Evolutionary conservation across 2,888 invertebrate genomes (phyloP).

Genomic region (Pristionchus japonicus): DNA sequence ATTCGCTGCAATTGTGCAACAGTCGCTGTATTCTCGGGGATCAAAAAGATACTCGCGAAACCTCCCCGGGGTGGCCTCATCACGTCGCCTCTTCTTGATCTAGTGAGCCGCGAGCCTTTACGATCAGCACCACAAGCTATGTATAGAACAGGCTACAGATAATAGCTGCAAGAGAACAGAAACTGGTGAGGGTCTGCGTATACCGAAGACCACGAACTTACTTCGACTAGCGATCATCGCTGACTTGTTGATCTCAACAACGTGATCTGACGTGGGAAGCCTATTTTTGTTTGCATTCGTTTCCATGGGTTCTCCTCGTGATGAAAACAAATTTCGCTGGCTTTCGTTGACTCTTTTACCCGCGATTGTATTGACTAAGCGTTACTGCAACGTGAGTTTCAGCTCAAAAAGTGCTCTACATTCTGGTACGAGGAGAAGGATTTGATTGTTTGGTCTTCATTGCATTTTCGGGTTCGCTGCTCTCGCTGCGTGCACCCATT

Average conservation of each 20-base stretch:
- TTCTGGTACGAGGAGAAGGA: no score
- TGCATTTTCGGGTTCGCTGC: background rate
- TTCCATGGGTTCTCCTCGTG: no score
- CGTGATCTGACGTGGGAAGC: background rate
- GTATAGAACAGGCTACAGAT: no score
- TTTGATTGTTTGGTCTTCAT: no score
- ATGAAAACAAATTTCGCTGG: background rate
- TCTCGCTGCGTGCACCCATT: background rate
- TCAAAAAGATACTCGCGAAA: no score
- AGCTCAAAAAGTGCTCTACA: no score
- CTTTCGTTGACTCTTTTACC: background rate
- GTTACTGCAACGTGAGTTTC: no score
- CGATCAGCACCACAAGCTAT: background rate
- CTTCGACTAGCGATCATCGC: background rate
- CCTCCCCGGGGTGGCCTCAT: background rate
- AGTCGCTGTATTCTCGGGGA: no score
- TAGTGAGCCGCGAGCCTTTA: background rate
- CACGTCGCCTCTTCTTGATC: background rate
- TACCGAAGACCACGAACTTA: background rate
- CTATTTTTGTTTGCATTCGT: no score
- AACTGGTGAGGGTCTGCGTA: background rate
- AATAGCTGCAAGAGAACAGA: background rate
- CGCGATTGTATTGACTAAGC: no score
- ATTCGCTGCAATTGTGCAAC: no score
- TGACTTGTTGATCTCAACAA: background rate